Evolutionary conservation across 1,140 invertebrate genomes (phyloP).

Genomic region (Halictus rubicundus): DNA sequence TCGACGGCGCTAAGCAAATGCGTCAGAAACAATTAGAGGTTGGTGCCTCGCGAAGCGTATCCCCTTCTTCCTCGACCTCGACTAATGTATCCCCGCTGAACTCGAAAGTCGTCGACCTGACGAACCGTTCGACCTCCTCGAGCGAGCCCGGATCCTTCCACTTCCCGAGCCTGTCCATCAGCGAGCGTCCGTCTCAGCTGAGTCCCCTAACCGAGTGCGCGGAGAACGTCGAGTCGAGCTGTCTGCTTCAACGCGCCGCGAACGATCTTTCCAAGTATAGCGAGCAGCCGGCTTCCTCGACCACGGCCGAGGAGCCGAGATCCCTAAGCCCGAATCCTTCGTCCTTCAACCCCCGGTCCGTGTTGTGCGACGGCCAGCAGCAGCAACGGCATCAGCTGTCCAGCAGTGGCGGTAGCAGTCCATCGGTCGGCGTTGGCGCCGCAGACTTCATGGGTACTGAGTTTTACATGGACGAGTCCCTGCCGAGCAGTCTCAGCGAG

Average conservation of each 20-base stretch:
- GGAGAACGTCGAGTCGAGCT: slow-evolving; percentile 64
- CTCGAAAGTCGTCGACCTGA: slow-evolving; percentile 70
- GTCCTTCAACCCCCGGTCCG: slow-evolving; percentile 50
- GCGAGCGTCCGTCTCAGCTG: slow-evolving; percentile 70
- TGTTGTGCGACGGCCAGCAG: slow-evolving; percentile 74
- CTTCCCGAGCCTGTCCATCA: slow-evolving; percentile 69
- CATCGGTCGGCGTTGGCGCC: slow-evolving; percentile 69
- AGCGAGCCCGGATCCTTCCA: slow-evolving; percentile 74
- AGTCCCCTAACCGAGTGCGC: slow-evolving; percentile 75
- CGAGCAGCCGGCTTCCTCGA: slow-evolving; percentile 51
- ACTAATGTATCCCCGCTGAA: slow-evolving; percentile 74
- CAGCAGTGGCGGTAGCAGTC: slow-evolving; percentile 73
- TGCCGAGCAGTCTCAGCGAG: slow-evolving; percentile 85
- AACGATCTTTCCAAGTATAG: slow-evolving; percentile 45
- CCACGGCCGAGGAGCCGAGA: slow-evolving; percentile 67
- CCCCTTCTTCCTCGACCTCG: slow-evolving; percentile 74
- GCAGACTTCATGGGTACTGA: slow-evolving; percentile 89
- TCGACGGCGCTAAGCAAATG: slow-evolving; percentile 69
- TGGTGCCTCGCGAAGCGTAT: slow-evolving; percentile 77
- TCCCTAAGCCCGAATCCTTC: slow-evolving; percentile 65
- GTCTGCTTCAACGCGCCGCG: slow-evolving; percentile 35
- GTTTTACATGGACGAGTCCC: slow-evolving; percentile 93
- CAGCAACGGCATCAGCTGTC: slow-evolving; percentile 61
- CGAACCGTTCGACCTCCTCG: slow-evolving; percentile 71
- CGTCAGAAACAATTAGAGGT: slow-evolving; percentile 78